Evolutionary conservation across 2,888 invertebrate species (phyloP), one percentile per base, ranked within the genome.

Genomic region (Chydorus sphaericus): DNA sequence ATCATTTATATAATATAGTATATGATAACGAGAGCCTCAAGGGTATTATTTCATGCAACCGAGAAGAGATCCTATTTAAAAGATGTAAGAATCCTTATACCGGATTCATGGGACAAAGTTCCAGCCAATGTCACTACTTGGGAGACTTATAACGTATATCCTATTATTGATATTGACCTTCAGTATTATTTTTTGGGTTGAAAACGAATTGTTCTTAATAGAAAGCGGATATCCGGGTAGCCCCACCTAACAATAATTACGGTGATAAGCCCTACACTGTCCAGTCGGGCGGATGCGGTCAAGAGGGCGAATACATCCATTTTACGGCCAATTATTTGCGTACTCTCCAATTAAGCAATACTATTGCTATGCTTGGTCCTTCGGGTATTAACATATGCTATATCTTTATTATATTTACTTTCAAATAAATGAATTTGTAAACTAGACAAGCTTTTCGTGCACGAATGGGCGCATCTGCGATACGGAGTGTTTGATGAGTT

Each of bases 251-350:
- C 58, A 61, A 62, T 1, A 55, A 57, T 11, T 60, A 62, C 48
- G 64, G 62, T 7, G 60, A 65, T 55, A 23, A 1, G 10, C 65
- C 65, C 1, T 65, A 64, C 57, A 66, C 65, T 2, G 49, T 62
- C 31, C 65, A 65, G 52, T 60, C 63, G 10, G 63, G 63, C 23
- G 63, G 63, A 18, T 66, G 66, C 48, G 65, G 64, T 8, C 60
- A 63, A 48, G 62, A 60, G 2, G 66, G 66, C n/a, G 59, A 60
- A 48, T 64, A 62, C 38, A 63, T 66, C 39, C 63, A 63, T 54
- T 51, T 65, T 18, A 64, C 65, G 3, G 63, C 62, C 2, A 60
- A 61, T 33, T 65, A 62, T 51, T 33, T 65, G 16, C 23, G 26
- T 18, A 52, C 33, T 20, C 10, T 36, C 3, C 20, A 16, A 4